phyloP scores from a whole-genome alignment of 2,113 vertebrate genomes.

The Lethenteron camtschaticum region DNA sequence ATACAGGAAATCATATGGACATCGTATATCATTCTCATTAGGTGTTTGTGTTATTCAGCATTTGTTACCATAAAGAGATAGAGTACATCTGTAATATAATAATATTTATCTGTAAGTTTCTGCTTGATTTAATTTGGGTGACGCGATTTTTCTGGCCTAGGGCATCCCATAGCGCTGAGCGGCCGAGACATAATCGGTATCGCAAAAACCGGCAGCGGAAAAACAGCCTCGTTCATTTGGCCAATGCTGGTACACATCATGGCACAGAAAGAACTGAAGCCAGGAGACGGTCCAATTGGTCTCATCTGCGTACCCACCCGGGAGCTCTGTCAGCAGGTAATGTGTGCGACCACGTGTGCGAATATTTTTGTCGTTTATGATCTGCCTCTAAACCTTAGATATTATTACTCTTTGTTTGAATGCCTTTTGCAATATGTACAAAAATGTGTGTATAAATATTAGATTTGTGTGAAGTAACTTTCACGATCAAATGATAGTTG shows the following conservation, averaged over 20 bases:
- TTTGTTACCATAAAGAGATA: too few species aligned
- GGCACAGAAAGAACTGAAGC: conserved; percentile 85
- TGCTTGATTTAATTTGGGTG: not conserved
- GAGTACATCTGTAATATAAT: not conserved
- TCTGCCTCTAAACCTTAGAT: too few species aligned
- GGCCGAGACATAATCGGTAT: conserved; percentile 97
- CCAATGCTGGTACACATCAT: conserved; percentile 96
- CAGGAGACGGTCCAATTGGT: conserved; percentile 79
- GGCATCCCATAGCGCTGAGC: conserved; percentile 73
- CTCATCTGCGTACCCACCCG: conserved; percentile 83
- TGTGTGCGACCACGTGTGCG: not conserved
- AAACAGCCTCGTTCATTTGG: conserved; percentile 97
- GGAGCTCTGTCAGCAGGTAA: conserved; percentile 93
- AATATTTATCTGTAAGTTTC: not conserved
- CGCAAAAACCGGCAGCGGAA: conserved; percentile 91
- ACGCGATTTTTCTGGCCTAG: conserved; percentile 20
- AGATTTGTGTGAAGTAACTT: too few species aligned
- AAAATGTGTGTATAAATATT: too few species aligned
- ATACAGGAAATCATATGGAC: too few species aligned
- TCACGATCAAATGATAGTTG: too few species aligned
- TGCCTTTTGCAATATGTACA: too few species aligned
- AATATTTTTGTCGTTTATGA: too few species aligned
- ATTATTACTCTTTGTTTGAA: too few species aligned
- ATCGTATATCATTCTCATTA: too few species aligned
- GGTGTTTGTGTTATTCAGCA: too few species aligned